Evolutionary conservation across 2,113 vertebrate species (phyloP), one percentile per base, ranked within the genome.

Genomic region (Cryptomyrus ogoouensis): DNA sequence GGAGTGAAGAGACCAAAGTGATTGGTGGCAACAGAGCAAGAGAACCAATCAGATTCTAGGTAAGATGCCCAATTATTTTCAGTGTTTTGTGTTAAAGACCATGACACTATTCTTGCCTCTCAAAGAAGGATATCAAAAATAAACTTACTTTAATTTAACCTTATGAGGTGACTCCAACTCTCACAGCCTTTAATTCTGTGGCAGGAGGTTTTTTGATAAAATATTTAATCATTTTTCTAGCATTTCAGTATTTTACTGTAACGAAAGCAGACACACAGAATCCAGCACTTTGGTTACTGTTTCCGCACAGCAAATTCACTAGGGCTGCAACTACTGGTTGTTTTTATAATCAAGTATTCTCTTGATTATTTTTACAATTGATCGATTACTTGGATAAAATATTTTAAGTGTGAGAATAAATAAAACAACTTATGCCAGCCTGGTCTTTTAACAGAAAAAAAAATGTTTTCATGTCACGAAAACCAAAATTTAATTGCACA

Each of bases 1-100:
- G 35, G 97, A 99, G 19, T 0, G 97, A 97, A 15, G 98, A 99
- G 53, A 98, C 97, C 96, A 98, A 97, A 95, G 96, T 98, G 74
- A 97, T 99, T 0, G 97, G 99, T 95, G 98, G 98, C 0, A 93
- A 93, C 90, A 58, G 21, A 21, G 4, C 96, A 96, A 85, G 98
- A 99, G 92, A 96, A 96, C 0, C 96, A 95, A 0, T 95, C 96
- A 88, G 98, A 99, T 31, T 99, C 98, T 2, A 97, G 98, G 98
- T 99, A 47, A 91, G 94, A 47, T 5, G 53, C n/a, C 24, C 31
- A 6, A 27, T 87, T 8, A 52, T 35, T 15, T 12, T 31, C 49
- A 56, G 8, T 47, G 8, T 47, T 85, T 12, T 21, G 42, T n/a
- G 46, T 19, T 85, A 3, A 49, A 83, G 44, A 17, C 19, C 83